These are phyloP conservation scores for Dysdera silvatica DNA, from an alignment of 1,140 invertebrate genomes.

Conservation along the genomic window DNA sequence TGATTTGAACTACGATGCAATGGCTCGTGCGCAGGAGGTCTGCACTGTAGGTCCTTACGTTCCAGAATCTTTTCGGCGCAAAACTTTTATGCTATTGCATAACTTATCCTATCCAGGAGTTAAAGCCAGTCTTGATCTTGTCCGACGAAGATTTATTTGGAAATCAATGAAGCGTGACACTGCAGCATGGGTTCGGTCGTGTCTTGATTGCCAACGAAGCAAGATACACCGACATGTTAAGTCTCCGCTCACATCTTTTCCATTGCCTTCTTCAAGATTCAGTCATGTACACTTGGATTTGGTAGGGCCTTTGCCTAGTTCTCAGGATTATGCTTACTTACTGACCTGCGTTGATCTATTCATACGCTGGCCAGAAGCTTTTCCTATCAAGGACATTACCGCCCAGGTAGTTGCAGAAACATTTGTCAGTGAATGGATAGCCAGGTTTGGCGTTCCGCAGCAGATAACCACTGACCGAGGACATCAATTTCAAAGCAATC, in stretches of 20 bases:
- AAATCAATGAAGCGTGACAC: neutral
- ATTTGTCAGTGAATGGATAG: conserved; percentile 40
- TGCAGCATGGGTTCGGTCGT: neutral
- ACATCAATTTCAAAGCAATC: conserved; percentile 40
- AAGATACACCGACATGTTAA: conserved; percentile 20
- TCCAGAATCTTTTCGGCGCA: conserved; percentile 4
- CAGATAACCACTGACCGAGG: conserved; percentile 44
- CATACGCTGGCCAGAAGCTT: conserved; percentile 45
- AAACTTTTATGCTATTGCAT: conserved; percentile 7
- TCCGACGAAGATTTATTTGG: conserved; percentile 12
- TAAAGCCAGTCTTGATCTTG: conserved; percentile 1
- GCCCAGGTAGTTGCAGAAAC: conserved; percentile 40
- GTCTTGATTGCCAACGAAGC: conserved; percentile 16
- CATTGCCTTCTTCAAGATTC: conserved; percentile 37
- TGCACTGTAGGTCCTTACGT: too few species aligned
- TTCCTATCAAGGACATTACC: conserved; percentile 40
- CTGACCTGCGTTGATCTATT: conserved; percentile 46
- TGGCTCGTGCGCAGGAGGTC: too few species aligned
- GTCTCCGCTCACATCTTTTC: conserved; percentile 4
- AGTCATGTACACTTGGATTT: conserved; percentile 49
- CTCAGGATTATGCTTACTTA: conserved; percentile 38
- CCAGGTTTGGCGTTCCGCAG: conserved; percentile 36
- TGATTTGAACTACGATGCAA: too few species aligned
- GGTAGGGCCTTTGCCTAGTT: conserved; percentile 44
- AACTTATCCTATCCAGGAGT: conserved; percentile 10